Base-by-base conservation (phyloP, 2,888 invertebrate species). In the Pardosa pseudoannulata region DNA sequence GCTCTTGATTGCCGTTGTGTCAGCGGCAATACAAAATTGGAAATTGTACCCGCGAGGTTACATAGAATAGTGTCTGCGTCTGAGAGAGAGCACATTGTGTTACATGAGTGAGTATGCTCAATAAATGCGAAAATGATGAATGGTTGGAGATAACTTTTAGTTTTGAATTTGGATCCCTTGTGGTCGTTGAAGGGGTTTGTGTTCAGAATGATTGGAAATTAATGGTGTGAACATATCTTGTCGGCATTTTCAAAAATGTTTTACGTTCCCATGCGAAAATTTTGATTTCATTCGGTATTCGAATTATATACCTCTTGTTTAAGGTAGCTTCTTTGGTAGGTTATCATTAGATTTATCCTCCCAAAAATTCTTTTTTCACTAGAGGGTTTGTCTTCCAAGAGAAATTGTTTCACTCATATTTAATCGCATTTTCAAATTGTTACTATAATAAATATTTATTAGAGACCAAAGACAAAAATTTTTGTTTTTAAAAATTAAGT, bases 1-100 rank as follows among this genome's bases (percentile, higher is more conserved):
- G 56, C 56, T 56, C 56, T 56, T 56, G 56, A 56, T 56, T 56
- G 56, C 56, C 56, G 56, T 56, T 56, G 56, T 56, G 56, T 56
- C 56, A 56, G 56, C 23, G 3, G 56, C 56, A 23, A 56, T 56
- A 23, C 56, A 23, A 56, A 56, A 56, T 56, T 56, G 56, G 56
- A 56, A 56, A 56, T 56, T 23, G 56, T 56, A 56, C 56, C 56
- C 56, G 56, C 23, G 23, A 23, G 56, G 23, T 23, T 56, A 46
- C 41, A n/a, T n/a, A 46, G 16, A 46, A 46, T 46, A 46, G 6
- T 46, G 13, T 11, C 9, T 46, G 41, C 16, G 13, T 46, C 13
- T 36, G 6, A 36, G 16, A n/a, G 56, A 56, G 9, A 23, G 23
- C 56, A 56, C 56, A 56, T 23, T 23, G 56, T 56, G 1, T 1